Conservation (phyloP, 2,113 vertebrate genomes). For the Podilymbus podiceps region DNA sequence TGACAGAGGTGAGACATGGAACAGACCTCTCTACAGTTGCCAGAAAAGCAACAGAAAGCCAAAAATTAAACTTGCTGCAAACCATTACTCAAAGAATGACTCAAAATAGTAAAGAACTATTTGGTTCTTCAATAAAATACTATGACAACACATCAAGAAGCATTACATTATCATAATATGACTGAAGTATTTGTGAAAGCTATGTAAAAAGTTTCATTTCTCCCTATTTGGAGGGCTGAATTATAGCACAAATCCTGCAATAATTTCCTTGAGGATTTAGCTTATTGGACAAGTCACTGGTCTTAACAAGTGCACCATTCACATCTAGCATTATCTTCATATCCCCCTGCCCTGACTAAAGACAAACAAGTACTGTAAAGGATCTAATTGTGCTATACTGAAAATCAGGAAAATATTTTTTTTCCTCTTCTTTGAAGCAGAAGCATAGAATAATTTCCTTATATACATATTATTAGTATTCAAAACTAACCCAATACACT, state of each 20-base stretch:
- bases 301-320: not conserved
- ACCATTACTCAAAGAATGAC: not conserved
- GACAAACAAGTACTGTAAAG: not conserved
- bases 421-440: not conserved
- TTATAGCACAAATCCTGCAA: not conserved
- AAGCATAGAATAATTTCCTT: not conserved
- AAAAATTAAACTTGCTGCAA: not conserved
- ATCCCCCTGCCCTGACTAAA: not conserved
- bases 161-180: not conserved
- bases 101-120: not conserved
- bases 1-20: not conserved
- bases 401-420: not conserved
- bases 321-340: not conserved
- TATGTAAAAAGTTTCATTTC: not conserved
- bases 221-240: not conserved
- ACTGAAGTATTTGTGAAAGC: not conserved
- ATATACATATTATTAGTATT: not conserved
- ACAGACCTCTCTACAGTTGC: not conserved
- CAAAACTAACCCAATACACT: not conserved
- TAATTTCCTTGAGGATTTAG: not conserved
- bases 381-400: not conserved
- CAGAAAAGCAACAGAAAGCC: not conserved
- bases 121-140: not conserved
- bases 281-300: not conserved
- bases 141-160: not conserved